Base-by-base conservation (phyloP, 2,113 vertebrate species). In the Tinamus guttatus region DNA sequence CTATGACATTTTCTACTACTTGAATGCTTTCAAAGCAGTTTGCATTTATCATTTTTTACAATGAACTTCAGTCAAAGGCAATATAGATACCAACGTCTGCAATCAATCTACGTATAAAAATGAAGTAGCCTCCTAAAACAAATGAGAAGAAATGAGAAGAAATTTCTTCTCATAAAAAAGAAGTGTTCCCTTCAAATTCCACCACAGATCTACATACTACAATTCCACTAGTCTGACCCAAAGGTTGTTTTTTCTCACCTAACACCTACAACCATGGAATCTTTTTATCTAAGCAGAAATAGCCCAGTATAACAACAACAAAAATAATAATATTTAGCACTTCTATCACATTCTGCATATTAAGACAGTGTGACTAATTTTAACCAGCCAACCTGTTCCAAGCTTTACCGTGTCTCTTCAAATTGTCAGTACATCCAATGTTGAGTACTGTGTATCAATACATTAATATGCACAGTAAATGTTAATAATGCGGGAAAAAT, bases 181-280 rank as follows among this genome's bases (percentile, higher is more conserved):
- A 4, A 22, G 51, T 3, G 24, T 56, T 76, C 17, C 54, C 41
- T 14, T 28, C 14, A 40, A 65, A 81, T 52, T 56, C 51, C 45
- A 52, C 25, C 30, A 24, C 1, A 41, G 58, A 60, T 6, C 0
- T 11, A 0, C 7, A 52, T 2, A 2, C 47, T 40, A 40, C 21
- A 70, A 20, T 68, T 75, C 49, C 34, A 76, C 62, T 62, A 27
- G 13, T 13, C 36, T 79, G 43, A 78, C 0, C 77, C 8, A 51
- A 90, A 49, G n/a, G 73, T 14, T 0, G 1, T 41, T 78, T 86
- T 87, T 54, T 86, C 84, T 38, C 80, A 38, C 25, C 34, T 51
- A 68, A 90, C 5, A 64, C 30, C 58, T 7, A 32, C 14, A 27
- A n/a, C 51, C n/a, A 38, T 2, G 6, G 25, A 60, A 38, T 40